Base-by-base conservation (phyloP, 1,140 invertebrate genomes). In the Heliconius congener region DNA sequence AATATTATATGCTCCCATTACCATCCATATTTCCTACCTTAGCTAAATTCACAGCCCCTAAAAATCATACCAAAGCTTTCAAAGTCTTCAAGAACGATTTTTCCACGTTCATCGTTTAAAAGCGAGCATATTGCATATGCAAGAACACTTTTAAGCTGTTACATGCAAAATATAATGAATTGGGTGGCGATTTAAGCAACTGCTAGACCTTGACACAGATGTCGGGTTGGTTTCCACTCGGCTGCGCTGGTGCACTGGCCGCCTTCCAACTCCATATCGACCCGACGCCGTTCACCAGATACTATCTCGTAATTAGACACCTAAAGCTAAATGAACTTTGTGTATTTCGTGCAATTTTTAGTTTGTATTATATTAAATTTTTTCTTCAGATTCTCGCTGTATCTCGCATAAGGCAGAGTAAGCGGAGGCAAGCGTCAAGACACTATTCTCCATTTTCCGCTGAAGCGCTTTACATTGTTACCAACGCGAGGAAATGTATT, bases 211-310 rank as follows among this genome's bases (percentile, higher is more conserved):
- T 83, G 78, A 83, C 83, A 82, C 79, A 77, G 80, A 81, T 81
- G 76, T 78, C 76, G 66, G 70, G 70, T 77, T 82, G 79, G 74
- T 30, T 84, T 75, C 71, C 73, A 82, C 75, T 85, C 79, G 80
- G 78, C 81, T 74, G 73, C 71, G 60, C 80, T 80, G 60, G 73
- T 82, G n/a, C 8, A 74, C 82, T 82, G 84, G 81, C 84, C 60
- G 71, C n/a, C 74, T 66, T 84, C 84, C 84, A 86, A 84, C 60
- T 71, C 34, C 73, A 57, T 84, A 83, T 84, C 81, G 83, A 84
- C 82, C 84, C 39, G 23, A 50, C 46, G 3, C 74, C 50, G 52
- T 73, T 73, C 74, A 66, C 34, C 27, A 73, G 71, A 80, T 76
- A 81, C 55, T 72, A 81, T 80, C 79, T 80, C 74, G 50, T 80